A percentile compares a stretch with the other conserved stretches of the same genome.
These are phyloP conservation scores for Zapus hudsonius DNA, from an alignment of 2,113 vertebrate genomes.

Conservation along the genomic window DNA sequence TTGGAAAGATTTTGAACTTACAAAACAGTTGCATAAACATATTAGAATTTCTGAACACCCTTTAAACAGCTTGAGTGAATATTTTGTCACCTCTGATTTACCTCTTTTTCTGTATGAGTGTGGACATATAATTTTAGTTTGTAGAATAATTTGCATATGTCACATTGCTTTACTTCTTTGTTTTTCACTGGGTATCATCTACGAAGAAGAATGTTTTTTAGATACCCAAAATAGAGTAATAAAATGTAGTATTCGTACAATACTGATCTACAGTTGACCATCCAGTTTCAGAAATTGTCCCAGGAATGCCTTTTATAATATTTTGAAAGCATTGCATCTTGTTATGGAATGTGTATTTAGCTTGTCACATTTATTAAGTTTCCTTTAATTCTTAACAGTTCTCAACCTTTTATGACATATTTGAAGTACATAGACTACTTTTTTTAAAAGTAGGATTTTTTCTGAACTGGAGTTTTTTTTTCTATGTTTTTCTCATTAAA, in stretches of 20 bases:
- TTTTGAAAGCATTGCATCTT: background rate
- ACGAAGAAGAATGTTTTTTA: background rate
- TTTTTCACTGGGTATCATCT: background rate
- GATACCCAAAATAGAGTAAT: background rate
- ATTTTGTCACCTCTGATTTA: background rate
- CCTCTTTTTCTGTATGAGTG: background rate
- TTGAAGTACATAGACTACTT: background rate
- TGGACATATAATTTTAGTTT: background rate
- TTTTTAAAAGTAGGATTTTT: background rate
- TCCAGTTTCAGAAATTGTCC: background rate
- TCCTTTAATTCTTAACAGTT: background rate
- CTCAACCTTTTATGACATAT: background rate
- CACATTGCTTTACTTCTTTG: background rate
- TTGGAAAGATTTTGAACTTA: constrained; percentile 17
- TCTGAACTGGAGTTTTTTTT: background rate
- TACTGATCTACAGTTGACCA: background rate
- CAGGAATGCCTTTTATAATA: background rate
- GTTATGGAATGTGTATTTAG: background rate
- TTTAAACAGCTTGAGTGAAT: background rate
- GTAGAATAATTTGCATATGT: background rate
- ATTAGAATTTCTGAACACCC: background rate
- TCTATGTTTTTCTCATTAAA: background rate
- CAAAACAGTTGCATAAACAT: background rate
- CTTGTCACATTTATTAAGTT: background rate
- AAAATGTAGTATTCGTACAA: background rate